Base-by-base conservation (phyloP, 2,797 vertebrate species). In the Hypotaenidia philippensis region DNA sequence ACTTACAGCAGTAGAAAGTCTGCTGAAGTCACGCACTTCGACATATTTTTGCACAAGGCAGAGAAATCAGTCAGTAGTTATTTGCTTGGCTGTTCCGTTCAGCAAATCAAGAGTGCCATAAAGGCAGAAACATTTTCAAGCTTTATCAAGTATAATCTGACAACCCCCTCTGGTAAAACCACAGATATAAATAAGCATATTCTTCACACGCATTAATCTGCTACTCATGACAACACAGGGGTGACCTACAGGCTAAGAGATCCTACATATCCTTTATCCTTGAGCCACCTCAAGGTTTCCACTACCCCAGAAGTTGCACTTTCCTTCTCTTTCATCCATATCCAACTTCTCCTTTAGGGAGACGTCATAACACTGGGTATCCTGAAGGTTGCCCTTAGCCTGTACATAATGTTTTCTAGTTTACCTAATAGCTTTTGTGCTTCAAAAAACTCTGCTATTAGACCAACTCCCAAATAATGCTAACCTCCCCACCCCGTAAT, bases 111-210 rank as follows among this genome's bases (percentile, higher is more conserved):
- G 81, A 94, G 60, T 83, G 77, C 89, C 64, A 87, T 87, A 90
- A 95, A 87, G 8, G 64, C 86, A 96, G 83, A 93, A 95, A 89
- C 11, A 77, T 90, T 93, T 95, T 96, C 83, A 96, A 90, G 88
- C 70, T 95, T 97, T 96, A 93, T 96, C 92, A 93, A 87, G 75
- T 85, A 92, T 76, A 90, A 95, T 91, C 88, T 96, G 94, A 95
- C 95, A 95, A 82, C 20, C 86, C 80, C 80, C 86, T 95, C 92
- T 50, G 86, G 93, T 95, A 96, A 96, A 95, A 94, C 80, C 75
- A 90, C 86, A 95, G 78, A 94, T 89, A 89, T 56, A 94, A 96
- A 78, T 94, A 93, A 85, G 84, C 45, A 53, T 96, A 60, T 87
- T 94, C 94, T 96, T 97, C 92, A 90, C 83, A 90, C 25, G 8